A percentile compares a stretch with the other conserved stretches of the same genome.
Conservation (phyloP, 2,888 invertebrate genomes). For the Nemotelus pantherinus region DNA sequence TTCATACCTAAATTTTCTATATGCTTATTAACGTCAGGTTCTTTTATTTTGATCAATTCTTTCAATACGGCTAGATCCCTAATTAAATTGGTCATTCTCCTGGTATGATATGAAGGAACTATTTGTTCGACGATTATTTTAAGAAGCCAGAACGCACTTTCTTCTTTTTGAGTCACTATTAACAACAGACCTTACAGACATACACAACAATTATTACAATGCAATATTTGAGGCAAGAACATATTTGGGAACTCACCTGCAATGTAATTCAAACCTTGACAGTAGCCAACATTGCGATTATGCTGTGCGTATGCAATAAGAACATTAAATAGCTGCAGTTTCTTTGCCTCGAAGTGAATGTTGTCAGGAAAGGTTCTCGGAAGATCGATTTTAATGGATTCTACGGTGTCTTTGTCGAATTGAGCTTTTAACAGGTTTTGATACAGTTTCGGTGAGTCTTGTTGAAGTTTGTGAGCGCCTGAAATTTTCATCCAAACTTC, state of each 20-base stretch:
- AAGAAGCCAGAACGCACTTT: constrained; percentile 91
- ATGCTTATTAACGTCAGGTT: constrained; percentile 83
- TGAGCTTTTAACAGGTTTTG: constrained; percentile 74
- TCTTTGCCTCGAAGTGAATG: constrained; percentile 82
- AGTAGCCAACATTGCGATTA: constrained; percentile 89
- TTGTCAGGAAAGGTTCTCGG: constrained; percentile 96
- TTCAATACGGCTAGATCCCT: constrained; percentile 90
- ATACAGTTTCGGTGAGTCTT: constrained; percentile 73
- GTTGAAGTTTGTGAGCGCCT: constrained; percentile 77
- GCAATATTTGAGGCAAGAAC: neutral
- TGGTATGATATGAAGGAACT: constrained; percentile 89
- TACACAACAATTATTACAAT: constrained; percentile 37
- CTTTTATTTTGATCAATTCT: constrained; percentile 83
- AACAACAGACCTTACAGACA: constrained; percentile 74
- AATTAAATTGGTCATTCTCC: constrained; percentile 88
- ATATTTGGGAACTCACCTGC: constrained; percentile 67
- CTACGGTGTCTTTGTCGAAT: constrained; percentile 78
- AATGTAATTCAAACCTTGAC: constrained; percentile 95
- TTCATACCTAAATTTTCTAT: constrained; percentile 75
- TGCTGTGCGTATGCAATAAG: constrained; percentile 89
- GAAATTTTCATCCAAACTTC: constrained; percentile 88
- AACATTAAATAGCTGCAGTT: constrained; percentile 82
- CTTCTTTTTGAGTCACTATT: constrained; percentile 88
- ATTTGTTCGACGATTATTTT: constrained; percentile 88
- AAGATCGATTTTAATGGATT: constrained; percentile 87